A percentile compares a stretch with the other conserved stretches of the same genome.
Conservation (phyloP, 2,888 invertebrate genomes). For the Girardia tigrina region DNA sequence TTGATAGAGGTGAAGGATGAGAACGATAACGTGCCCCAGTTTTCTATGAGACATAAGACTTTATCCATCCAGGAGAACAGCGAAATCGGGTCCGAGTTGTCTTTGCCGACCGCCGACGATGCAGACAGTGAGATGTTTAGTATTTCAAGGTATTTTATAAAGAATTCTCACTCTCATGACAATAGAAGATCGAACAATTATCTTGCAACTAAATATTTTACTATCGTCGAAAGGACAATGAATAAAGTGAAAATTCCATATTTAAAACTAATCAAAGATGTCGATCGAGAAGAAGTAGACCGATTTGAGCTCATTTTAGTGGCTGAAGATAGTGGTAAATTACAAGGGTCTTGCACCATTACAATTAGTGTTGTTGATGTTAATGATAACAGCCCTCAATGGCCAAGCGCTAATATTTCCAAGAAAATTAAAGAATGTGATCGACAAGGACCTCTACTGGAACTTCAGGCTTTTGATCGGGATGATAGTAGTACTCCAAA, state of each 20-base stretch:
- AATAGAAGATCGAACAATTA: background rate
- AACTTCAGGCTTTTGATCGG: background rate
- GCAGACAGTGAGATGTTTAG: background rate
- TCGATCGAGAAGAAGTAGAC: conserved; percentile 18
- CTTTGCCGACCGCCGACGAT: background rate
- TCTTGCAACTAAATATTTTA: conserved; percentile 3
- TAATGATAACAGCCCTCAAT: conserved; percentile 24
- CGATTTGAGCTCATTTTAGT: background rate
- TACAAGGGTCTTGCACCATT: background rate
- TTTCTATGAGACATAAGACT: conserved; percentile 1
- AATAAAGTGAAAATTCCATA: background rate
- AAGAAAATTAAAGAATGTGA: conserved; percentile 21
- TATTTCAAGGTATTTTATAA: background rate
- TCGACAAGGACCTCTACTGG: background rate
- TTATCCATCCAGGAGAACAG: background rate
- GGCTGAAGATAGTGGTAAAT: conserved; percentile 18
- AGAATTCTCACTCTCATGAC: background rate
- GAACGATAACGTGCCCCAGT: conserved; percentile 6
- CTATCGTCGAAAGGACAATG: background rate
- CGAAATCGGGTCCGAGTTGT: background rate
- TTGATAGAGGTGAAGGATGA: background rate
- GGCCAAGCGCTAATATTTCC: background rate
- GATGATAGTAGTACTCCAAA: conserved; percentile 14
- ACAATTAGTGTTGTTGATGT: background rate
- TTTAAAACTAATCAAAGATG: background rate